phyloP scores from a whole-genome alignment of 92 coral and sea anemone species.

The Meandrina meandrites region DNA sequence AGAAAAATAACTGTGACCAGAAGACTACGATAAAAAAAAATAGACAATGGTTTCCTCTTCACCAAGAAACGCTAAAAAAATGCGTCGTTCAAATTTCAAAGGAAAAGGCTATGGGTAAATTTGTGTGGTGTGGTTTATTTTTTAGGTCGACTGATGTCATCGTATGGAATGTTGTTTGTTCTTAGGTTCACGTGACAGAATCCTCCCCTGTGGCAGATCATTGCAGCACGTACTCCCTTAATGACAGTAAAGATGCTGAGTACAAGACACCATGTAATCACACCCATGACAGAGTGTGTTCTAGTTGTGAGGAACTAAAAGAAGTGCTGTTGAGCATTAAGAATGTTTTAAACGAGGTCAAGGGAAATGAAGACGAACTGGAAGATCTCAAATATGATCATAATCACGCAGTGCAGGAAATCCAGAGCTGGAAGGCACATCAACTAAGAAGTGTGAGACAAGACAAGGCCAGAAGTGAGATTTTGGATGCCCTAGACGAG shows the following conservation, averaged over 20 bases:
- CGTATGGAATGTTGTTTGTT: background rate
- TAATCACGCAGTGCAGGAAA: background rate
- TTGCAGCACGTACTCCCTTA: slow-evolving; percentile 27
- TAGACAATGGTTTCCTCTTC: too few relatives aligned
- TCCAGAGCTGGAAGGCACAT: slow-evolving; percentile 39
- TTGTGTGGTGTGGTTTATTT: too few relatives aligned
- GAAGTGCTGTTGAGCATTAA: slow-evolving; percentile 5
- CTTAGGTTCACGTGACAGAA: slow-evolving; percentile 29
- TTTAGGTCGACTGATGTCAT: too few relatives aligned
- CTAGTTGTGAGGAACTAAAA: slow-evolving; percentile 15
- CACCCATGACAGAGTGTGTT: slow-evolving; percentile 20
- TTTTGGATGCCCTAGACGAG: slow-evolving; percentile 20
- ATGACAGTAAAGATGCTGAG: slow-evolving; percentile 14
- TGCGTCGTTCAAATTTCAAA: too few relatives aligned
- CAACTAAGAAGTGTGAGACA: slow-evolving; percentile 53
- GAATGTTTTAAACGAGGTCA: background rate
- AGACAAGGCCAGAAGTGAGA: slow-evolving; percentile 44
- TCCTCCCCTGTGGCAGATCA: slow-evolving; percentile 40
- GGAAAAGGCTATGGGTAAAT: too few relatives aligned
- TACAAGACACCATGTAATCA: slow-evolving; percentile 11
- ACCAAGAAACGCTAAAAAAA: too few relatives aligned
- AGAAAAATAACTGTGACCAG: too few relatives aligned
- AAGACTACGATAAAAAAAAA: too few relatives aligned
- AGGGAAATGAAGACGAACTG: slow-evolving; percentile 10
- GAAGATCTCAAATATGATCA: slow-evolving; percentile 12